These are phyloP conservation scores for Ondatra zibethicus DNA, from an alignment of 2,113 vertebrate genomes.

Conservation along the genomic window DNA sequence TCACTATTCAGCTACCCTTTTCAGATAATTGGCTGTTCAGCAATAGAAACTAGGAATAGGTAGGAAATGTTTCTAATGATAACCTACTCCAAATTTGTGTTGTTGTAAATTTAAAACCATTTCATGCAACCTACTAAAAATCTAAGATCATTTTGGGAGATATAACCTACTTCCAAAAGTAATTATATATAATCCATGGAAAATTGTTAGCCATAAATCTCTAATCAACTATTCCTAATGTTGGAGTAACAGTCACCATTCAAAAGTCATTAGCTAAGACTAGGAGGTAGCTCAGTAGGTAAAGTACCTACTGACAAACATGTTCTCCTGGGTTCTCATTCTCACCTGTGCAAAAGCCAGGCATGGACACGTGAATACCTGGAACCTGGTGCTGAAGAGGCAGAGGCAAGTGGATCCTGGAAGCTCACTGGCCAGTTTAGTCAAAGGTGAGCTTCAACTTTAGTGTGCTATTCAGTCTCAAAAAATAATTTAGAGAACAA, in stretches of 20 bases:
- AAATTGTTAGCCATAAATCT: neutral
- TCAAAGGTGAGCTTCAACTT: neutral
- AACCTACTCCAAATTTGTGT: neutral
- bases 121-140: neutral
- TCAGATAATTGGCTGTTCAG: neutral
- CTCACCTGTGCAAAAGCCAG: neutral
- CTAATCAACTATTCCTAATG: neutral
- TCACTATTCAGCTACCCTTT: neutral
- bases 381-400: too few relatives aligned
- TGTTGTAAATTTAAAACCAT: conserved; percentile 16
- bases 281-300: too few relatives aligned
- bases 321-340: neutral
- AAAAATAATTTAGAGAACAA: neutral
- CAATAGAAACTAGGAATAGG: neutral
- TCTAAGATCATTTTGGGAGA: neutral
- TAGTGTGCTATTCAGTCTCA: neutral
- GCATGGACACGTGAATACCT: neutral
- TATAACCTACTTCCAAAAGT: neutral
- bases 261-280: neutral
- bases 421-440: neutral
- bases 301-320: neutral
- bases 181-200: neutral
- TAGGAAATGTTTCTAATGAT: neutral
- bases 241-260: neutral
- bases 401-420: neutral